Conservation (phyloP, 1,140 invertebrate species). For the Anthonomus grandis region DNA sequence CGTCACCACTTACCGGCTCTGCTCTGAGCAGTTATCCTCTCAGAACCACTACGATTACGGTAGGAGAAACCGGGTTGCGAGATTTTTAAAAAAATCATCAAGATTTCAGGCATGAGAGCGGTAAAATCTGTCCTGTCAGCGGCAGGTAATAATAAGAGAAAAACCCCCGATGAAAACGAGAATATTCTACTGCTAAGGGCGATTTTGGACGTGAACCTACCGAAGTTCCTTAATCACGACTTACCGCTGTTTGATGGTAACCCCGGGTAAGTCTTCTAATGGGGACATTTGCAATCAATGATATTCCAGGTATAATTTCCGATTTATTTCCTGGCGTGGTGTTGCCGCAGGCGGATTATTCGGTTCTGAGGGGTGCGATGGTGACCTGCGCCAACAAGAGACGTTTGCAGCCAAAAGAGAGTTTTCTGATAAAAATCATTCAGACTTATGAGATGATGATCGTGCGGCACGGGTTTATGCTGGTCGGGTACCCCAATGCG, state of each 20-base stretch:
- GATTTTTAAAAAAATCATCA: not conserved
- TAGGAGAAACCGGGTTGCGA: not conserved
- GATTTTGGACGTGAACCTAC: slow-evolving; percentile 88
- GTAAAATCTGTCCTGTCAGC: slow-evolving; percentile 82
- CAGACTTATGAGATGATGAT: slow-evolving; percentile 81
- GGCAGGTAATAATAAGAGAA: slow-evolving; percentile 82
- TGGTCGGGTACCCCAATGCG: slow-evolving; percentile 73
- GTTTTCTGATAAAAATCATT: slow-evolving; percentile 70
- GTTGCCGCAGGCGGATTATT: slow-evolving; percentile 73
- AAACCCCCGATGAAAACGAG: slow-evolving; percentile 78
- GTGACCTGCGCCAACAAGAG: slow-evolving; percentile 53
- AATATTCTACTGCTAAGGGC: slow-evolving; percentile 72
- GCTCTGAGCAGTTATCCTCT: slow-evolving; percentile 84
- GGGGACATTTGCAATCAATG: not conserved
- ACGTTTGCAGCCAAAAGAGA: slow-evolving; percentile 70
- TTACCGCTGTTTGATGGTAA: slow-evolving; percentile 81
- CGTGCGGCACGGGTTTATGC: slow-evolving; percentile 81
- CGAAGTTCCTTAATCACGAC: slow-evolving; percentile 88
- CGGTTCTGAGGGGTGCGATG: slow-evolving; percentile 58
- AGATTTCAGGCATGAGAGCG: slow-evolving; percentile 60
- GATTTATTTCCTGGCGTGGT: slow-evolving; percentile 84
- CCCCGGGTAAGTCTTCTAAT: not conserved
- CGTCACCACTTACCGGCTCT: slow-evolving; percentile 83
- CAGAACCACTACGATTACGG: slow-evolving; percentile 90
- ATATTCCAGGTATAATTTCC: slow-evolving; percentile 68